Conservation (phyloP, 2,888 invertebrate genomes). For the Ophonus ardosiacus region DNA sequence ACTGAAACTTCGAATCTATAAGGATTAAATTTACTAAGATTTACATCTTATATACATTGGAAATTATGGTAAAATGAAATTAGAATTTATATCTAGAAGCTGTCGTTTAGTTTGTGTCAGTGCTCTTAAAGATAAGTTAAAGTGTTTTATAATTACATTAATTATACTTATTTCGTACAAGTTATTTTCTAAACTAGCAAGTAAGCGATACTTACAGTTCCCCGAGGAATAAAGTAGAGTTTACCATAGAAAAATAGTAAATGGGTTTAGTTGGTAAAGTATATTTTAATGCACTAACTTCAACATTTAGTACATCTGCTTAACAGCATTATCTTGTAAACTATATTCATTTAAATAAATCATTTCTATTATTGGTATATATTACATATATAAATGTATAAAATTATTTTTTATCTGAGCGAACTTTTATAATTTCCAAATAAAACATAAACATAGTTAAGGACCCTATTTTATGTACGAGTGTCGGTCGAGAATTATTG, state of each 20-base stretch:
- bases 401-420: too few relatives aligned
- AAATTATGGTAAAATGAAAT: background rate
- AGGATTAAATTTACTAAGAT: background rate
- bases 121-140: conserved; percentile 24
- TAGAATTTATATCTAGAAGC: conserved; percentile 3
- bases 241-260: conserved; percentile 62
- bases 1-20: background rate
- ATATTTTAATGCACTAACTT: conserved; percentile 25
- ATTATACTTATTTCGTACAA: conserved; percentile 26
- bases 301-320: background rate
- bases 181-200: conserved; percentile 56
- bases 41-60: conserved; percentile 19
- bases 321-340: too few relatives aligned
- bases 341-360: too few relatives aligned
- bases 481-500: too few relatives aligned
- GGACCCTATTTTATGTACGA: too few relatives aligned
- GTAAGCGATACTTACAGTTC: conserved; percentile 62
- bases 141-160: conserved; percentile 30
- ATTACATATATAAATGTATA: too few relatives aligned
- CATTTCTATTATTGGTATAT: too few relatives aligned
- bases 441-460: too few relatives aligned
- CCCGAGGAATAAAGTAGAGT: conserved; percentile 60
- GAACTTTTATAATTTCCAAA: too few relatives aligned
- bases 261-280: conserved; percentile 43
- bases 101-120: background rate